Base-by-base conservation (phyloP, 1,140 invertebrate genomes). In the Neodiprion pinetum region DNA sequence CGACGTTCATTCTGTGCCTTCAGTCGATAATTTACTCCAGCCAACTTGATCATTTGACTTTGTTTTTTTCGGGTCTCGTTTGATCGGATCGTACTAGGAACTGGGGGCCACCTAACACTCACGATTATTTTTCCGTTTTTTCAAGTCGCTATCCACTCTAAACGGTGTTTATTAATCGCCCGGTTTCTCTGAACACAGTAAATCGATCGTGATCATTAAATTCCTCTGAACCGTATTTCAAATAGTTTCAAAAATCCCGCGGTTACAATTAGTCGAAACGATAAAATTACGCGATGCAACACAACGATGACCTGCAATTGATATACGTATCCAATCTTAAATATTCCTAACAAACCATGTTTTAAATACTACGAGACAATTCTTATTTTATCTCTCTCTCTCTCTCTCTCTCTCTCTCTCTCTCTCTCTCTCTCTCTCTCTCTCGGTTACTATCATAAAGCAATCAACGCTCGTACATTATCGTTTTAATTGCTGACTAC, bases 361-460 rank as follows among this genome's bases (percentile, higher is more conserved):
- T 5, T 8, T 61, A 61, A 12, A 61, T 8, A 61, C 11, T 61
- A 9, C 4, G n/a, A 14, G 53, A 61, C 5, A 40, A 40, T 40
- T 40, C 28, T 40, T 40, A 61, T 61, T 61, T 9, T 61, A 11
- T 53, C 50, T 53, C n/a, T 14, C 1, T 10, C 50, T 53, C 50
- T 53, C 50, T 11, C 17, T 28, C 28, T 40, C 28, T 40, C 28
- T 28, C 28, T 40, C 28, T 40, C 28, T 53, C 50, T 53, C 50
- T 11, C 17, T 17, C 17, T 17, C 17, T 17, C 17, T 17, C 17
- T 17, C 17, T 17, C 17, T 28, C 1, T 28, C 28, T 28, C 28
- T 40, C 28, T 40, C 28, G 28, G 28, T 40, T 0, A 5, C 4
- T 73, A 85, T 80, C 23, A 82, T 71, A 84, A 86, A 76, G 85